phyloP scores from a whole-genome alignment of 2,888 invertebrate genomes.

The Merodon equestris region DNA sequence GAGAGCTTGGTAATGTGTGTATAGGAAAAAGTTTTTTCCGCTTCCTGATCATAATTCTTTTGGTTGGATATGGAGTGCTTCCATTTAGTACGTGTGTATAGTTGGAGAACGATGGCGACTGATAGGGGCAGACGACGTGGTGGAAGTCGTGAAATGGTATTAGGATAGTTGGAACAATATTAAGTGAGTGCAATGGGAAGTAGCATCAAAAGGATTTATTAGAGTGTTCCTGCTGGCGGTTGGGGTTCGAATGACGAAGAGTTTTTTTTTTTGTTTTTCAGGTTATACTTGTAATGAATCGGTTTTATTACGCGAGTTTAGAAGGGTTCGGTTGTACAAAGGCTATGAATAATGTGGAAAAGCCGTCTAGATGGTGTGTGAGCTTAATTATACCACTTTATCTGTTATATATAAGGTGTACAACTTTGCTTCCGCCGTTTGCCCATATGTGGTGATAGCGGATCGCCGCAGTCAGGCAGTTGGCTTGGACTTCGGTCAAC shows the following conservation, averaged over 20 bases:
- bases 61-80: not conserved
- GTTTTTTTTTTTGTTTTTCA: slow-evolving; percentile 1
- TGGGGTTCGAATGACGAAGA: slow-evolving; percentile 1
- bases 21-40: slow-evolving; percentile 39
- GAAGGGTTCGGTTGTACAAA: no score
- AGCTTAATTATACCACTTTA: no score
- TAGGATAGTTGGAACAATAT: slow-evolving; percentile 28
- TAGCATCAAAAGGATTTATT: slow-evolving; percentile 28
- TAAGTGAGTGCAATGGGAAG: slow-evolving; percentile 39
- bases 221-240: not conserved
- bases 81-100: not conserved
- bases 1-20: slow-evolving; percentile 33
- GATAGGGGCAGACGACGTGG: slow-evolving; percentile 6
- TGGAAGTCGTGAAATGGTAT: slow-evolving; percentile 26
- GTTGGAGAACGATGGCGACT: no score
- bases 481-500: no score
- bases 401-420: no score
- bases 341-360: no score
- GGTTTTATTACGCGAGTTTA: no score
- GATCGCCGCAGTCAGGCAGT: no score
- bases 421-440: no score
- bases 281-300: slow-evolving; percentile 18
- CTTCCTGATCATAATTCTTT: slow-evolving; percentile 64
- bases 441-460: no score
- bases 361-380: no score